Evolutionary conservation across 2,113 vertebrate genomes (phyloP), one percentile per base, ranked within the genome.

Genomic region (Furnarius figulus): DNA sequence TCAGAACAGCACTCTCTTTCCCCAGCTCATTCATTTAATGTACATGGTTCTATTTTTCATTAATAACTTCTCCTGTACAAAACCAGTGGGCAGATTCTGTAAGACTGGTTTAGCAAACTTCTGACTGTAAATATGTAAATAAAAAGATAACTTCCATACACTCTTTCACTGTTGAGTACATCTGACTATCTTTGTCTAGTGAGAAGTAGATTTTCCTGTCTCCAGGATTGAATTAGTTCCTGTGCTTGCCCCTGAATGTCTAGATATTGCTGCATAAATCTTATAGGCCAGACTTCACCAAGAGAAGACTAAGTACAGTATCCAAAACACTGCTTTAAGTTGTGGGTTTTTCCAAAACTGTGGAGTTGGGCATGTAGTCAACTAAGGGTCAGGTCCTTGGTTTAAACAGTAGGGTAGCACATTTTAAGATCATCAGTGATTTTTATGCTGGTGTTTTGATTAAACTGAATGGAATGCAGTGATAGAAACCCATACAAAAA

Each of bases 61-160:
- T 6, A 76, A 19, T 28, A 75, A 17, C 12, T 67, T 47, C 44
- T 25, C 24, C 42, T 35, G 30, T 28, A 61, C 49, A 49, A 61
- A 61, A 44, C 0, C 0, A 25, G 11, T 10, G 9, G 16, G 24
- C 28, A 44, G 2, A 19, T 61, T 65, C 52, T 59, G 5, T 30
- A 85, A 65, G 28, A 44, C 5, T 39, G 12, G 8, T 72, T 78
- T 74, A 61, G 31, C 61, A 82, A 89, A 56, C 1, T 21, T 14
- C 19, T 33, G 11, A 37, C 18, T 86, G 46, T 3, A 84, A 73
- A 65, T 46, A 65, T 27, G 3, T 10, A 58, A 80, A 58, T 58
- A 58, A 49, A 88, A 88, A 72, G 9, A 16, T 35, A 83, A 74
- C 16, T 67, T 76, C 49, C 10, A 33, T 33, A 22, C 4, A 20